Base-by-base conservation (phyloP, 2,113 vertebrate species). In the Chiloscyllium plagiosum region DNA sequence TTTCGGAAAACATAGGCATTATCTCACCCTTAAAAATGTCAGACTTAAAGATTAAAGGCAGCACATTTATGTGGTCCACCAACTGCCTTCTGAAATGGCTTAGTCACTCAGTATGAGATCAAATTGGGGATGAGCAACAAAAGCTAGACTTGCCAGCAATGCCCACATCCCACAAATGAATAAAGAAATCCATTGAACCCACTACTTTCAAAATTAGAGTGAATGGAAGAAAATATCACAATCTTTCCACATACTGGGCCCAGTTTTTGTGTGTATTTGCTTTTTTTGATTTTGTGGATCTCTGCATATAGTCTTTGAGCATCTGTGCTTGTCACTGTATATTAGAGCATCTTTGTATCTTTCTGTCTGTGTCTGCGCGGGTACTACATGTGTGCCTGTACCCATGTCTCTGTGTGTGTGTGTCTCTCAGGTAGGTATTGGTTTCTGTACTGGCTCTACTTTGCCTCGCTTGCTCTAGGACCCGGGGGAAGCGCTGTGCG, bases 401-500 rank as follows among this genome's bases (percentile, higher is more conserved):
- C 29, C 24, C 26, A 8, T 26, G 70, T 47, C 20, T 50, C 0
- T 61, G 12, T 90, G 4, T 22, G 3, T 93, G 15, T 68, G 17
- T n/a, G n/a, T n/a, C n/a, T 8, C 61, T 7, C 89, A 37, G 89
- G 33, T 66, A 93, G 52, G 61, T 92, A 56, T 66, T 29, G 33
- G 19, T 4, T 20, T n/a, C 61, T 15, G 5, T 61, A 66, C 56
- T 61, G 56, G 10, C 8, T 61, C 7, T 61, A 61, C 8, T 61
- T 61, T 61, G 7, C 12, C 56, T 61, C 13, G 89, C 66, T 93
- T 93, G 12, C 68, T 95, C 68, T 95, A 95, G 93, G 93, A 95
- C 93, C 93, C 68, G 68, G 93, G 20, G 4, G 93, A 42, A 50
- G 93, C 65, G 68, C 93, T 69, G 68, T 95, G 68, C 93, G 37